Conservation (phyloP, 2,888 invertebrate species). For the Tipula unca region DNA sequence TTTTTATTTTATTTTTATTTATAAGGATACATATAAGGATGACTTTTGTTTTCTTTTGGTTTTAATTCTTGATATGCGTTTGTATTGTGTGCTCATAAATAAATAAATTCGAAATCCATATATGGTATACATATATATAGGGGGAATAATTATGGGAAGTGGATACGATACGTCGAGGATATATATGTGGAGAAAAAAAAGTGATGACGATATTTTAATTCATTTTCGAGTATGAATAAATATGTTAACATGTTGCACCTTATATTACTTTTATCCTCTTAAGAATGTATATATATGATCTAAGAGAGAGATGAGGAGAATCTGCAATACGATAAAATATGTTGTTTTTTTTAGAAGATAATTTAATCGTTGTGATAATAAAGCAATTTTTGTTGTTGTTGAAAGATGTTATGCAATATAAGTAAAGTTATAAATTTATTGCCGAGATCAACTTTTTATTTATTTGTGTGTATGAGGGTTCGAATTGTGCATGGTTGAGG, state of each 20-base stretch:
- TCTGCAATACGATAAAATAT: neutral
- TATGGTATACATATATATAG: too few species aligned
- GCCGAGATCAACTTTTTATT: neutral
- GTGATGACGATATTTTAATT: neutral
- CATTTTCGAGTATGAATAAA: constrained; percentile 8
- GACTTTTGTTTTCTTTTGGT: neutral
- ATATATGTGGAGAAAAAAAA: neutral
- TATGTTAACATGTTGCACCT: constrained; percentile 8
- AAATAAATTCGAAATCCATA: neutral
- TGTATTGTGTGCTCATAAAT: neutral
- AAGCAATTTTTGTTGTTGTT: neutral
- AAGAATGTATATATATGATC: neutral
- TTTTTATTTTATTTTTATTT: neutral
- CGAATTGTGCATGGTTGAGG: neutral
- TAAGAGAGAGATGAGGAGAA: neutral
- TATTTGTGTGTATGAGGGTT: neutral
- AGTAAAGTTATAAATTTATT: neutral
- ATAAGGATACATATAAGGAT: neutral
- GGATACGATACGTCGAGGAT: neutral
- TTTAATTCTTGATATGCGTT: neutral
- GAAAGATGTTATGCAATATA: neutral
- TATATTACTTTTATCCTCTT: neutral
- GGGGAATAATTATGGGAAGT: neutral
- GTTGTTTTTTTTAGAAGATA: neutral
- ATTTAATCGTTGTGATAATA: neutral